Percentiles rank a stretch among this genome's conserved stretches.
Evolutionary conservation across 2,888 invertebrate genomes (phyloP).

Genomic region (Lottia gigantea): DNA sequence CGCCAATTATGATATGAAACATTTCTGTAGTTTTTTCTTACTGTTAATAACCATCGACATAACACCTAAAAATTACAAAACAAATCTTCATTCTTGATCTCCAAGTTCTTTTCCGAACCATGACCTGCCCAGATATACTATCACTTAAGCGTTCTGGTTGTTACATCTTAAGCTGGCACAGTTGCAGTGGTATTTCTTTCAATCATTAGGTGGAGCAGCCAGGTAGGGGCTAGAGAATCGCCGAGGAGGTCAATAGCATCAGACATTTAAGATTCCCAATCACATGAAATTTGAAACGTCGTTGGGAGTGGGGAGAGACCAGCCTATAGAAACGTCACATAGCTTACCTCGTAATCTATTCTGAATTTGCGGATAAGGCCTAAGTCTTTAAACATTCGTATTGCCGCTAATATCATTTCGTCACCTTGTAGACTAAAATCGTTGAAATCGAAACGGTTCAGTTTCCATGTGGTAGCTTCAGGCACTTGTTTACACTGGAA

Average conservation of each 20-base stretch:
- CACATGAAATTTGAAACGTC: too few relatives aligned
- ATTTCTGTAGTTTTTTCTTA: conserved; percentile 93
- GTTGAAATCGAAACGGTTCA: conserved; percentile 70
- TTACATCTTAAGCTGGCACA: too few relatives aligned
- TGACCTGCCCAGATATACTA: too few relatives aligned
- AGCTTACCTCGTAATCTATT: conserved; percentile 82
- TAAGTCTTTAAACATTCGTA: conserved; percentile 93
- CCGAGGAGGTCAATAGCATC: too few relatives aligned
- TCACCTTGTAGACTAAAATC: conserved; percentile 90
- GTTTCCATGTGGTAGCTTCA: conserved; percentile 65
- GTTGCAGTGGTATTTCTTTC: too few relatives aligned
- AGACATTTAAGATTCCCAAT: too few relatives aligned
- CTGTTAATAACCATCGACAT: conserved; percentile 81
- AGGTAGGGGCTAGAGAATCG: too few relatives aligned
- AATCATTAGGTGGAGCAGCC: too few relatives aligned
- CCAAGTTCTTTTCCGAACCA: too few relatives aligned
- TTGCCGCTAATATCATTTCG: conserved; percentile 89
- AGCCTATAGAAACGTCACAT: too few relatives aligned
- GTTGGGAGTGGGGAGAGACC: too few relatives aligned
- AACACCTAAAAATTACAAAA: conserved; percentile 66
- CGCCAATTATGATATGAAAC: conserved; percentile 97
- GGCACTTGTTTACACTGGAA: conserved; percentile 52
- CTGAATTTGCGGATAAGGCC: conserved; percentile 93
- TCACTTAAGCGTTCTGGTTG: too few relatives aligned
- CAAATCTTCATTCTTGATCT: conserved; percentile 25